A percentile compares a stretch with the other conserved stretches of the same genome.
phyloP scores from a whole-genome alignment of 2,113 vertebrate genomes.

The Pelvicachromis taeniatus region DNA sequence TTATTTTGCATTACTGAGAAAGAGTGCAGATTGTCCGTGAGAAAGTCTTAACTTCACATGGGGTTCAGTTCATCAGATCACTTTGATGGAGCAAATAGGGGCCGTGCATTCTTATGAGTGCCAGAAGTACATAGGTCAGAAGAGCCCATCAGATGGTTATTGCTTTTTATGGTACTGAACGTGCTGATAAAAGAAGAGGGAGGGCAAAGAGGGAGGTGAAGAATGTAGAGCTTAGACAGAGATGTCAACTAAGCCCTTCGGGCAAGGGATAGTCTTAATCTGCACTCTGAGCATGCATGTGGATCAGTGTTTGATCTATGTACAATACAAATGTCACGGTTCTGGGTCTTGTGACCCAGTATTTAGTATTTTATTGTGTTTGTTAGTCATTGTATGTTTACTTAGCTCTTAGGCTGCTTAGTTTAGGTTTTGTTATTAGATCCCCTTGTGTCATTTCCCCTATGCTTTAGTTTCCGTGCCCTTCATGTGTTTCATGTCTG shows the following conservation, averaged over 20 bases:
- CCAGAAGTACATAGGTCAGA: background rate
- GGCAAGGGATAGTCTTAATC: conserved; percentile 52
- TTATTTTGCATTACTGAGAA: background rate
- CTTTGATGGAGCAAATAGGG: background rate
- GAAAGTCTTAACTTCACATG: background rate
- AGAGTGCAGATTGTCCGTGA: background rate
- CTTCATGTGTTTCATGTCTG: too few species aligned
- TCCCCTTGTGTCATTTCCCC: too few species aligned
- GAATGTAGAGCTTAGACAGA: conserved; percentile 51
- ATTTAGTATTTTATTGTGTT: too few species aligned
- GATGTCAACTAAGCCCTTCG: conserved; percentile 50
- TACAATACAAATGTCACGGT: too few species aligned
- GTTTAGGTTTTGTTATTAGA: too few species aligned
- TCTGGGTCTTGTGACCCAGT: too few species aligned
- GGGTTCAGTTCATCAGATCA: background rate
- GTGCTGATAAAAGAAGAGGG: conserved; percentile 26
- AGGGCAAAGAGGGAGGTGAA: conserved; percentile 24
- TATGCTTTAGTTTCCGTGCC: too few species aligned
- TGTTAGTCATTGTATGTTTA: too few species aligned
- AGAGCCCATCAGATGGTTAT: background rate
- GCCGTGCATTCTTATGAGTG: background rate
- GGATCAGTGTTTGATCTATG: conserved; percentile 48
- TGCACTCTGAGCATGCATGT: conserved; percentile 54
- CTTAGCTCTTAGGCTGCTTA: too few species aligned
- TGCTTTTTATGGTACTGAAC: conserved; percentile 60